A percentile compares a stretch with the other conserved stretches of the same genome.
Conservation (phyloP, 2,888 invertebrate genomes). For the Philopedon plagiatum region DNA sequence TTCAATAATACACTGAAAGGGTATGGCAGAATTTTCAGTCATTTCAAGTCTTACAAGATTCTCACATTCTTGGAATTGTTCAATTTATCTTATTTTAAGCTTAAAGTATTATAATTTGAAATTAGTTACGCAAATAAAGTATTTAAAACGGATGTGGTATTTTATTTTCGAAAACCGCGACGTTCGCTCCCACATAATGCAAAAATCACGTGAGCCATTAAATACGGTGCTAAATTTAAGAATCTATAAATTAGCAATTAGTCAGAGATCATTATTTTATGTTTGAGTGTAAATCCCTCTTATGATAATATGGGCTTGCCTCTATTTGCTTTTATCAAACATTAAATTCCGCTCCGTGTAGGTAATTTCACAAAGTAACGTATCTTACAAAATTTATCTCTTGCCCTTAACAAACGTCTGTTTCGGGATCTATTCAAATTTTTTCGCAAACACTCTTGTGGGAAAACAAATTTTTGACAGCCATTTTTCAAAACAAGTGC, state of each 20-base stretch:
- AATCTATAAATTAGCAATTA: slow-evolving; percentile 19
- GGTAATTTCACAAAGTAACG: too few relatives aligned
- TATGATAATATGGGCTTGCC: too few relatives aligned
- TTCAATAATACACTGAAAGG: too few relatives aligned
- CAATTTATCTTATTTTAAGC: slow-evolving; percentile 2
- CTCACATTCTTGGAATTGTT: background rate
- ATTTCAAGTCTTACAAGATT: background rate
- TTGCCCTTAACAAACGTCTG: too few relatives aligned
- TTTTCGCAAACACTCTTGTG: too few relatives aligned
- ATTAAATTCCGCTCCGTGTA: too few relatives aligned
- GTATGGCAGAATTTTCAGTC: too few relatives aligned
- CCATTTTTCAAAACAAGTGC: too few relatives aligned
- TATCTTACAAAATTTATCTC: too few relatives aligned
- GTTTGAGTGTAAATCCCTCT: slow-evolving; percentile 16
- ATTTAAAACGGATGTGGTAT: slow-evolving; percentile 15
- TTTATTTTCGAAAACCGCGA: slow-evolving; percentile 7
- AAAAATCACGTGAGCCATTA: slow-evolving; percentile 2
- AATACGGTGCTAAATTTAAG: slow-evolving; percentile 4
- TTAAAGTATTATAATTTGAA: background rate
- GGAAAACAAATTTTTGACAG: too few relatives aligned
- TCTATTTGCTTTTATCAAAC: too few relatives aligned
- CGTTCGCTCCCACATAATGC: slow-evolving; percentile 1
- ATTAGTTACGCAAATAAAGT: slow-evolving; percentile 10
- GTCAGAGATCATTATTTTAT: slow-evolving; percentile 13
- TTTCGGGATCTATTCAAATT: too few relatives aligned